phyloP scores from a whole-genome alignment of 2,113 vertebrate genomes.

The Sinocyclocheilus anshuiensis region DNA sequence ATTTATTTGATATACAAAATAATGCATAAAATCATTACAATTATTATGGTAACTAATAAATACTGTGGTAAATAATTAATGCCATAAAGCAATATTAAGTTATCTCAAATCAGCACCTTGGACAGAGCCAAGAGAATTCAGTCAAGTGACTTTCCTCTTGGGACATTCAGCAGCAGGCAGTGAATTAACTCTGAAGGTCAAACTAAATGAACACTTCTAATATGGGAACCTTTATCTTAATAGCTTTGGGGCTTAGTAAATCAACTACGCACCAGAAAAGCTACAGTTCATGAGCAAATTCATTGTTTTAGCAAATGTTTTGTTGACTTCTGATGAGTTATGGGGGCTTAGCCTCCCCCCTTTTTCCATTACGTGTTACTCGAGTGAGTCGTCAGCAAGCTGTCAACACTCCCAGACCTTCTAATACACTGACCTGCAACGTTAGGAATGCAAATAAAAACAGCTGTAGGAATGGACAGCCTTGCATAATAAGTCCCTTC shows the following conservation, averaged over 20 bases:
- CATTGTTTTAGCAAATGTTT: conserved; percentile 15
- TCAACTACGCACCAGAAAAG: not conserved
- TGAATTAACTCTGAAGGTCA: conserved; percentile 8
- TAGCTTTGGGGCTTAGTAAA: not conserved
- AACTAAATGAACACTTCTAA: not conserved
- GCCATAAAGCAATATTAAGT: conserved; percentile 32
- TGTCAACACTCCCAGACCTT: conserved; percentile 43
- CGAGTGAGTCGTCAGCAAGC: conserved; percentile 54
- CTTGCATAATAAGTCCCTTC: conserved; percentile 35
- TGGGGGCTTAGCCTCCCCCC: not conserved
- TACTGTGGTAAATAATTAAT: not conserved
- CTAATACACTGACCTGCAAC: conserved; percentile 5
- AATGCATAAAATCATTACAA: no score
- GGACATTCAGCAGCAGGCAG: conserved; percentile 34
- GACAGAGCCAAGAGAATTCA: conserved; percentile 57
- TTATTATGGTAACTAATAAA: not conserved
- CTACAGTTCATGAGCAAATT: not conserved
- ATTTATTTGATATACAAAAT: no score
- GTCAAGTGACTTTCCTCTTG: conserved; percentile 37
- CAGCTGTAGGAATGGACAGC: conserved; percentile 33
- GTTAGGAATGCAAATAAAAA: conserved; percentile 40
- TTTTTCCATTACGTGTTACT: conserved; percentile 27
- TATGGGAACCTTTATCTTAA: not conserved
- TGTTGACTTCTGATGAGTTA: conserved; percentile 12
- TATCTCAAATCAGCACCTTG: conserved; percentile 67